Evolutionary conservation across 2,888 invertebrate species (phyloP), one percentile per base, ranked within the genome.

Genomic region (Galeruca laticollis): DNA sequence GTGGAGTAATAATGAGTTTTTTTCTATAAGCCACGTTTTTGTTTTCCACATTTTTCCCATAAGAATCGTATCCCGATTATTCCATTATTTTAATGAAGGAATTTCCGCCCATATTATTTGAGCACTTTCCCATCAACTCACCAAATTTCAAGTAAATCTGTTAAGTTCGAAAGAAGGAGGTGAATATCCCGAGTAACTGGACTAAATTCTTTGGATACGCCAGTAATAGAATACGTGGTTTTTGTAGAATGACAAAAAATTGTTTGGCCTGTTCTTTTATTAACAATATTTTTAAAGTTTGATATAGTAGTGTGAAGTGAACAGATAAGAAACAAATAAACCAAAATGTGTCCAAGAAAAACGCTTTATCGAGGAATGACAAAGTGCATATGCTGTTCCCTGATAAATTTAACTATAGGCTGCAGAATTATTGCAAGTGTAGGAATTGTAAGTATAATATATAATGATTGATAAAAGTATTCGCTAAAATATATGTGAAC

Each of bases 371-470:
- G 35, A n/a, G n/a, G 20, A 9, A 21, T 37, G n/a, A 56, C 61
- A n/a, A 68, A 68, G 20, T 68, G 61, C 26, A 18, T 62, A 10
- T 68, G 68, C n/a, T 68, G 68, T 61, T 61, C 68, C 21, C 21
- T 68, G 13, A 56, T 62, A 35, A 35, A 57, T 52, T 31, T 68
- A 49, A 68, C 68, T n/a, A 33, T 68, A 26, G 68, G 54, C 13
- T 57, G 68, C 43, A 54, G 68, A 47, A 61, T 68, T 31, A 62
- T 68, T 49, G 61, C 61, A 5, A 56, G 35, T 8, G 21, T 65
- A 37, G 60, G 60, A 52, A 47, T 69, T 5, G 62, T 62, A 40
- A 52, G 62, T 62, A 35, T 4, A 31, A 8, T 26, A 26, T 13
- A 31, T 37, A 2, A 15, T 8, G 15, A 18, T 11, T 18, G n/a